Conservation (phyloP, 2,797 vertebrate species). For the Poeciliopsis presidionis region DNA sequence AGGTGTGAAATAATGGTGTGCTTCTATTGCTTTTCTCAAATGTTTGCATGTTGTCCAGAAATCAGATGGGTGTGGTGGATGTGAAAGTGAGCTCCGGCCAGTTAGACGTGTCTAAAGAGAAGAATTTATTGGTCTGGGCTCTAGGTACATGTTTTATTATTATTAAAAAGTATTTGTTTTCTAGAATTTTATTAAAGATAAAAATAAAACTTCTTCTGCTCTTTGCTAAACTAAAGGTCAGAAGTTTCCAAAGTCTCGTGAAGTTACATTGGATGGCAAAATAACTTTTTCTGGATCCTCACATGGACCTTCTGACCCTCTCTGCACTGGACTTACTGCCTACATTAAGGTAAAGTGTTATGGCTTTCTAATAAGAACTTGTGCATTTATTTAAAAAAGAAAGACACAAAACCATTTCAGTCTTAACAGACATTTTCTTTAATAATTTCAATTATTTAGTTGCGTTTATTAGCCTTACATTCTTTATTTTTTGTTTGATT, state of each 20-base stretch:
- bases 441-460: background rate
- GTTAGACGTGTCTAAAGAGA: conserved; percentile 89
- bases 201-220: background rate
- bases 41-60: conserved; percentile 73
- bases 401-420: background rate
- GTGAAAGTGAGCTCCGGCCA: conserved; percentile 90
- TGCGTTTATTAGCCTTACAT: background rate
- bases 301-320: conserved; percentile 83
- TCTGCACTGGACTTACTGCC: conserved; percentile 88
- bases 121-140: conserved; percentile 90
- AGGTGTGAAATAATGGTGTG: background rate
- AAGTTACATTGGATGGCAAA: conserved; percentile 89
- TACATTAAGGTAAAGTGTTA: conserved; percentile 88
- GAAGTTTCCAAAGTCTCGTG: conserved; percentile 92
- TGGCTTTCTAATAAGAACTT: background rate
- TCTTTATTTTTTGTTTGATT: background rate
- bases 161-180: no score
- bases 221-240: conserved; percentile 81
- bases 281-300: conserved; percentile 81
- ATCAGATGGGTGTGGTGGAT: conserved; percentile 85
- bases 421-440: background rate
- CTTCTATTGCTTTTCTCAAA: background rate
- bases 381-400: background rate
- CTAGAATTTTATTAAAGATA: background rate
- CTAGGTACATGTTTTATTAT: conserved; percentile 77